phyloP scores from a whole-genome alignment of 2,888 invertebrate species.

The Erpobdella octoculata region DNA sequence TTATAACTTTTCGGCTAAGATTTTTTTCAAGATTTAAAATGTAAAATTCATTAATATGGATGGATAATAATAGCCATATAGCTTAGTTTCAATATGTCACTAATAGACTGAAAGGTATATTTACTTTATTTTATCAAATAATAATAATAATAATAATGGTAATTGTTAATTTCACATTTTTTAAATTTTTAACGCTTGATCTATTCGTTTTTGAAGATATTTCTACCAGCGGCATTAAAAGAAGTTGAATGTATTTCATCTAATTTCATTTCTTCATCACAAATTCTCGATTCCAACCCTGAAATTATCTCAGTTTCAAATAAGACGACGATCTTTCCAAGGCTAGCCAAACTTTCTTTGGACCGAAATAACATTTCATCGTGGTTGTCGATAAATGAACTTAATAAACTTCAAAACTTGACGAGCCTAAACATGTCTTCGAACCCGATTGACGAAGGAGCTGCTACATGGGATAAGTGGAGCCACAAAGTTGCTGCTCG shows the following conservation, averaged over 20 bases:
- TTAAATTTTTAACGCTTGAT: background rate
- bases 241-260: no score
- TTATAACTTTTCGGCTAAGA: no score
- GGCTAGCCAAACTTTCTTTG: conserved; percentile 65
- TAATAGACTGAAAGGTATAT: no score
- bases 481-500: conserved; percentile 75
- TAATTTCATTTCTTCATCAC: no score
- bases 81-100: no score
- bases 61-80: no score
- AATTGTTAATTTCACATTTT: background rate
- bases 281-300: background rate
- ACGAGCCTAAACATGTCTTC: conserved; percentile 61
- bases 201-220: no score
- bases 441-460: conserved; percentile 55
- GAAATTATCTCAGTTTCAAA: no score
- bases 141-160: background rate
- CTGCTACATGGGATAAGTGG: conserved; percentile 64
- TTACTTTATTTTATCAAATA: no score
- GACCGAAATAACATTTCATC: conserved; percentile 69
- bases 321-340: conserved; percentile 62
- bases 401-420: conserved; percentile 67
- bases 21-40: no score
- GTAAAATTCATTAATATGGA: no score
- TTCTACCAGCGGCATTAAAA: no score
- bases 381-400: conserved; percentile 69